phyloP scores from a whole-genome alignment of 2,113 vertebrate species.

The Circaetus cinerascens region DNA sequence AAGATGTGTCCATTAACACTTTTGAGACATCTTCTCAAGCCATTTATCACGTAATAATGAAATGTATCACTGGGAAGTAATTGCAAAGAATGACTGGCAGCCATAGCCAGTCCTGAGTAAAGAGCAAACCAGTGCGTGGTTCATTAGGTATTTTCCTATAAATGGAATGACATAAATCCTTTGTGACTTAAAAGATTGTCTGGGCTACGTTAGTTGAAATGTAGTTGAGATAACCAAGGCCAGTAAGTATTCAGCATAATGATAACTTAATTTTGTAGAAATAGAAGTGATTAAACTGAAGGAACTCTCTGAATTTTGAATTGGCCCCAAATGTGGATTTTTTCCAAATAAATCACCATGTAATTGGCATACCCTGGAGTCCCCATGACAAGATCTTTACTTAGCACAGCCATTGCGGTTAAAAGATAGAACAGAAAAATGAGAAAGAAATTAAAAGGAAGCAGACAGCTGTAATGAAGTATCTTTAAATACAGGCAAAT shows the following conservation, averaged over 20 bases:
- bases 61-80: background rate
- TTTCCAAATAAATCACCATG: background rate
- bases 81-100: background rate
- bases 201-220: background rate
- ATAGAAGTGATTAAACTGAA: background rate
- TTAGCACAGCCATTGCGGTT: background rate
- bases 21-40: background rate
- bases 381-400: background rate
- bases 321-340: background rate
- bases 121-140: background rate
- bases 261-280: background rate
- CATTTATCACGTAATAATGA: background rate
- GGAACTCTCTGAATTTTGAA: background rate
- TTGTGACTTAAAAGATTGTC: background rate
- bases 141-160: background rate
- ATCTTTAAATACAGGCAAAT: background rate
- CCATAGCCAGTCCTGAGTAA: background rate
- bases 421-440: background rate
- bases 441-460: background rate
- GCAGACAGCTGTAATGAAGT: background rate
- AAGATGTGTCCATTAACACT: background rate
- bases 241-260: background rate
- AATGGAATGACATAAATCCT: background rate
- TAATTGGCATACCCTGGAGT: background rate
- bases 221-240: background rate